A percentile compares a stretch with the other conserved stretches of the same genome.
Conservation (phyloP, 2,113 vertebrate genomes). For the Macrotus californicus region DNA sequence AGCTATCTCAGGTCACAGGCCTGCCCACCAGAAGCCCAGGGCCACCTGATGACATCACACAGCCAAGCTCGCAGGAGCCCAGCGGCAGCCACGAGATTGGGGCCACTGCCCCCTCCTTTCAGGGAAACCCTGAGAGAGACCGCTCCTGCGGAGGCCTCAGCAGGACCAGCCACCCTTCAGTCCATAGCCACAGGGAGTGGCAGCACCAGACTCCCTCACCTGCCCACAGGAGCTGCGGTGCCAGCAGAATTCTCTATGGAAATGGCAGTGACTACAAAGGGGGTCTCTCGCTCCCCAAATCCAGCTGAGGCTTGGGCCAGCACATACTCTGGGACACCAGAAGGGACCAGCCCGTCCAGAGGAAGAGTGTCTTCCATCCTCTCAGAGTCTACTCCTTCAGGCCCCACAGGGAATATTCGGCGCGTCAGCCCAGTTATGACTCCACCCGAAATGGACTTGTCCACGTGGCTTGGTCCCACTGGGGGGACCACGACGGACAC, state of each 20-base stretch:
- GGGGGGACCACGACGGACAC: background rate
- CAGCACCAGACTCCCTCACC: background rate
- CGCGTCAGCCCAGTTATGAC: background rate
- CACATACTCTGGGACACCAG: background rate
- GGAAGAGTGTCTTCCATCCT: background rate
- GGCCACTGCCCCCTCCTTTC: background rate
- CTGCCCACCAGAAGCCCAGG: background rate
- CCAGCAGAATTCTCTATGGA: background rate
- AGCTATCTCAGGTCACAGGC: background rate
- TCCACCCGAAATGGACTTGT: background rate
- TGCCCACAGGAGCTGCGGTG: background rate
- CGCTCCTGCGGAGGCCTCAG: background rate
- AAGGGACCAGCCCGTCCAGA: background rate
- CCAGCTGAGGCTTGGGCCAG: background rate
- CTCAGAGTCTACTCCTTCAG: background rate
- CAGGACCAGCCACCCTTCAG: background rate
- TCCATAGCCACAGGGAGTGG: background rate
- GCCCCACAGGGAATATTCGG: background rate
- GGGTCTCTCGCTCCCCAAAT: background rate
- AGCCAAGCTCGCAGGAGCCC: background rate
- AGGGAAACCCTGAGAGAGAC: background rate
- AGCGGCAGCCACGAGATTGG: background rate
- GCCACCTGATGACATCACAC: background rate
- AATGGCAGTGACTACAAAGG: background rate
- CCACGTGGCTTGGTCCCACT: background rate